phyloP scores from a whole-genome alignment of 2,888 invertebrate genomes.

The Uropetala carovei region DNA sequence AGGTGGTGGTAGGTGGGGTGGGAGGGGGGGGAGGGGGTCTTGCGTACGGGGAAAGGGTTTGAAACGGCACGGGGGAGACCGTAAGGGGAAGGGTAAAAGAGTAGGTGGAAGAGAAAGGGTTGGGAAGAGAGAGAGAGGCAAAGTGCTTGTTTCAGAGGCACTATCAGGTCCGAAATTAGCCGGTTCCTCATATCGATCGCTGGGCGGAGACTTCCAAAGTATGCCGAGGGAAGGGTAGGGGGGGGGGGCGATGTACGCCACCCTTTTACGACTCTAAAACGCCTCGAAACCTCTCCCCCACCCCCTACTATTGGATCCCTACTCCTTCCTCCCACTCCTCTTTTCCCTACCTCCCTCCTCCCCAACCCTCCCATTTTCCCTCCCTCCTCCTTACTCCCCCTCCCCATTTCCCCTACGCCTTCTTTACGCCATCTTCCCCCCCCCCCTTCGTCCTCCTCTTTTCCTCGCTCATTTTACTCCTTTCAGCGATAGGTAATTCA shows the following conservation, averaged over 20 bases:
- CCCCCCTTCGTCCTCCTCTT: background rate
- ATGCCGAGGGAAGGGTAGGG: background rate
- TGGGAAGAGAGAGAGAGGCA: background rate
- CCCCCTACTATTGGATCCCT: background rate
- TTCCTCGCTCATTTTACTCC: background rate
- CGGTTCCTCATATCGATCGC: conserved; percentile 19
- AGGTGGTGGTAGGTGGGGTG: background rate
- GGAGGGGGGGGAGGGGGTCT: no score
- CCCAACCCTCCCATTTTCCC: background rate
- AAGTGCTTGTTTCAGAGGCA: background rate
- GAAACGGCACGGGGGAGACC: background rate
- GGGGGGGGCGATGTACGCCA: background rate
- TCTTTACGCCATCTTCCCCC: background rate
- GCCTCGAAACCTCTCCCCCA: background rate
- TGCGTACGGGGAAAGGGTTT: background rate
- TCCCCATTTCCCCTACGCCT: background rate
- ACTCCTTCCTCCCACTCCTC: background rate
- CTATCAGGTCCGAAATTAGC: conserved; percentile 40
- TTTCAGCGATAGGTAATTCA: no score
- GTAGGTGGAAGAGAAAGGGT: background rate
- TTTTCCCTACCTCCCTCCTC: background rate
- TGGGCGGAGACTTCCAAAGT: background rate
- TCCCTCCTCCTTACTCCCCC: background rate
- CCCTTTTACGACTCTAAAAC: background rate
- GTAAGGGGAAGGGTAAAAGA: background rate